These are phyloP conservation scores for Cladorhizidae sp. DNA, from an alignment of 37 sponge, comb jelly and placozoan species.

Conservation along the genomic window DNA sequence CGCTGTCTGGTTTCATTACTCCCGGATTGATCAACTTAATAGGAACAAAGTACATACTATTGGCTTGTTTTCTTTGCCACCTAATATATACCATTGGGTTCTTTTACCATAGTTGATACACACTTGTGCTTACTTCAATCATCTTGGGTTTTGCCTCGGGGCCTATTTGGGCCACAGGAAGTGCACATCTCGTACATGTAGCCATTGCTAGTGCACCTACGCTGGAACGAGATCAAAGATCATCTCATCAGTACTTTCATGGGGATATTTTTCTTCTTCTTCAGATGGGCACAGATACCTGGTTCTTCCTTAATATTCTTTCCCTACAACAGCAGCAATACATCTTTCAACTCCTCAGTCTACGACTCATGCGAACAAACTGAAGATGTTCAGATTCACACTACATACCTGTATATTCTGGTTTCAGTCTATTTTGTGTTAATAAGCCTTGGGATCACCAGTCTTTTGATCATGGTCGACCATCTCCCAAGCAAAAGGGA, in stretches of 20 bases:
- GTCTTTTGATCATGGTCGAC: slow-evolving; percentile 7
- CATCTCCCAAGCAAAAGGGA: slow-evolving; percentile 14
- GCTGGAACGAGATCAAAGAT: neutral
- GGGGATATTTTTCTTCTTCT: slow-evolving; percentile 35
- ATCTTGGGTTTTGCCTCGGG: slow-evolving; percentile 57
- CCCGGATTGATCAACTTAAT: slow-evolving; percentile 29
- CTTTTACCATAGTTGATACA: slow-evolving; percentile 73
- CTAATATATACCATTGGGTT: slow-evolving; percentile 41
- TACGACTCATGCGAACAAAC: neutral
- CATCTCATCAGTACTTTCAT: slow-evolving; percentile 30
- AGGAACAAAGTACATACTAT: slow-evolving; percentile 38
- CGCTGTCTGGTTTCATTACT: slow-evolving; percentile 28
- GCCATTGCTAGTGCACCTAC: slow-evolving; percentile 30
- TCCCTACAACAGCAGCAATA: slow-evolving; percentile 5
- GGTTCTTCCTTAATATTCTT: slow-evolving; percentile 46
- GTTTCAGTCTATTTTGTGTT: slow-evolving; percentile 45
- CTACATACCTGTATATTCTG: slow-evolving; percentile 20
- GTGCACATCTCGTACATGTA: slow-evolving; percentile 25
- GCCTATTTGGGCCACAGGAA: slow-evolving; percentile 53
- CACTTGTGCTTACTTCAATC: slow-evolving; percentile 60
- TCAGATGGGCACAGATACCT: slow-evolving; percentile 17
- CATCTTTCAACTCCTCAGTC: neutral
- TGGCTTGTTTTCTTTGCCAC: slow-evolving; percentile 27
- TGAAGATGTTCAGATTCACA: neutral
- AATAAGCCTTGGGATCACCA: slow-evolving; percentile 12